Evolutionary conservation across 2,113 vertebrate genomes (phyloP).

Genomic region (Phoxinus phoxinus): DNA sequence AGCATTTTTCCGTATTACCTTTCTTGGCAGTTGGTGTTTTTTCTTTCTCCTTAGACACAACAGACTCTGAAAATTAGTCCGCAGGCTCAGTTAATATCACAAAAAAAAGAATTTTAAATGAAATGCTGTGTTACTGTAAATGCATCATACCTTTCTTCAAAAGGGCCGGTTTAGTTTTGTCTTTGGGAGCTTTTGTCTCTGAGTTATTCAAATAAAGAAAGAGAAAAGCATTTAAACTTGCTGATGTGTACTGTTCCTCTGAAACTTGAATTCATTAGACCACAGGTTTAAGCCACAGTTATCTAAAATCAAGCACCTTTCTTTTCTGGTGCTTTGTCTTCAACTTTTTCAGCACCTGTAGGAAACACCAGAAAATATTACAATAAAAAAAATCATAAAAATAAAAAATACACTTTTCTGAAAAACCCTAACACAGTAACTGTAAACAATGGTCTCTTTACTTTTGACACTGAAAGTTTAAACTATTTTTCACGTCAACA

Average conservation of each 20-base stretch:
- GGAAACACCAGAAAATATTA: not conserved
- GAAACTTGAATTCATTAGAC: not conserved
- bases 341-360: not conserved
- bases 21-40: not conserved
- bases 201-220: not conserved
- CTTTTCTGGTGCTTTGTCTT: not conserved
- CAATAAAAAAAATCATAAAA: not conserved
- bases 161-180: not conserved
- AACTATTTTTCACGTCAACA: too few relatives aligned
- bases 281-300: not conserved
- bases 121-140: not conserved
- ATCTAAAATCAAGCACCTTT: conserved; percentile 8
- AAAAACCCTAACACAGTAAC: not conserved
- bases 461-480: too few relatives aligned
- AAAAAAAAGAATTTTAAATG: not conserved
- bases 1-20: not conserved
- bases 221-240: not conserved
- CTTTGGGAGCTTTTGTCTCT: conserved; percentile 2
- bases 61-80: conserved; percentile 31
- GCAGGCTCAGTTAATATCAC: not conserved
- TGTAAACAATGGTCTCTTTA: too few relatives aligned
- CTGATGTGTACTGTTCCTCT: not conserved
- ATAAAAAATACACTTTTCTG: not conserved
- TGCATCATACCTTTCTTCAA: not conserved
- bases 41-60: conserved; percentile 10